These are phyloP conservation scores for Drosophila lutescens DNA, from an alignment of 2,888 invertebrate species.

Conservation along the genomic window DNA sequence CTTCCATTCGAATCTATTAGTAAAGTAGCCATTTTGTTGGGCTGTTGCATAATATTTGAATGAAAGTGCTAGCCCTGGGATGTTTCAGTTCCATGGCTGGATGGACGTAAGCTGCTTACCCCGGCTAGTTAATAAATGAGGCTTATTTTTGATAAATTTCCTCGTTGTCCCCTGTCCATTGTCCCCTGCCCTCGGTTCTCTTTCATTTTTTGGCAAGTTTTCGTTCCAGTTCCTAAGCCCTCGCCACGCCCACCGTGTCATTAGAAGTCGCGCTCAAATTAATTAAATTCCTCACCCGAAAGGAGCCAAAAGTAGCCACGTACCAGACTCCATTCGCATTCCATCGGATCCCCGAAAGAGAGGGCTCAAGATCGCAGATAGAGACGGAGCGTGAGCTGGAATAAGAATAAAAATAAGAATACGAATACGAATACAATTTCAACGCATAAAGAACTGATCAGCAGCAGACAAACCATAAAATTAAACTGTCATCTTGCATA, in stretches of 20 bases:
- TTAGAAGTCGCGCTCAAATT: conserved; percentile 73
- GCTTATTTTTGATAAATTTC: conserved; percentile 43
- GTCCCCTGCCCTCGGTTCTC: not conserved
- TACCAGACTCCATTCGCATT: conserved; percentile 57
- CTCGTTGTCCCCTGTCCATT: not conserved
- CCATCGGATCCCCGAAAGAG: conserved; percentile 41
- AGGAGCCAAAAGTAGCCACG: conserved; percentile 61
- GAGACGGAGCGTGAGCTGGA: conserved; percentile 20
- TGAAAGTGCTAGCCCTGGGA: conserved; percentile 23
- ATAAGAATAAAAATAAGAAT: conserved; percentile 45
- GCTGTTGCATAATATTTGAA: conserved; percentile 67
- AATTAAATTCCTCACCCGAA: conserved; percentile 74
- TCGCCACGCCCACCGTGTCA: conserved; percentile 75
- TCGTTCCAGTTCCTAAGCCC: conserved; percentile 58
- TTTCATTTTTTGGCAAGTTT: conserved; percentile 24
- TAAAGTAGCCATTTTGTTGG: conserved; percentile 81
- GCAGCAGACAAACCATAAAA: conserved; percentile 84
- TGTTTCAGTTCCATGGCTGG: conserved; percentile 7
- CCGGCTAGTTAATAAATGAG: conserved; percentile 49
- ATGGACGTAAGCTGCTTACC: conserved; percentile 41
- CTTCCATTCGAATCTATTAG: conserved; percentile 58
- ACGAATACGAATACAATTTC: conserved; percentile 67
- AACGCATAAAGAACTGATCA: conserved; percentile 83
- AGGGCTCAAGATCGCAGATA: conserved; percentile 30
- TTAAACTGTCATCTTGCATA: conserved; percentile 85